Evolutionary conservation across 2,888 invertebrate species (phyloP).

Genomic region (Seira musarum): DNA sequence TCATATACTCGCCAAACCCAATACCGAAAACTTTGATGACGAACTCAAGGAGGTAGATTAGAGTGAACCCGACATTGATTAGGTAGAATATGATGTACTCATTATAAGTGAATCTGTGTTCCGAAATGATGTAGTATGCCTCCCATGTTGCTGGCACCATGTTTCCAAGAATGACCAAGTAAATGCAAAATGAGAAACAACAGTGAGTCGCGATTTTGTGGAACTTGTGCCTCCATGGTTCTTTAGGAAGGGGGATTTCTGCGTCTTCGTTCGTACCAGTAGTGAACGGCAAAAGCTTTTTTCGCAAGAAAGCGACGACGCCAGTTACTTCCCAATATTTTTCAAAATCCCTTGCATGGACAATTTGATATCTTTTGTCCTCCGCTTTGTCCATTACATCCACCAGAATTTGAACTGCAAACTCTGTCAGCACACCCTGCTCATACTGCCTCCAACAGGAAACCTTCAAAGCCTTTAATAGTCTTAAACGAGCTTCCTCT

Average conservation of each 20-base stretch:
- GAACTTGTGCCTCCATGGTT: slow-evolving; percentile 47
- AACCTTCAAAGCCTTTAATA: slow-evolving; percentile 77
- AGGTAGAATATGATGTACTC: slow-evolving; percentile 43
- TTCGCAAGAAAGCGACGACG: slow-evolving; percentile 12
- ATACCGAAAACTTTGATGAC: slow-evolving; percentile 71
- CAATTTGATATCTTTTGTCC: slow-evolving; percentile 74
- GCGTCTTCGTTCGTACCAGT: not conserved
- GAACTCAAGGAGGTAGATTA: slow-evolving; percentile 62
- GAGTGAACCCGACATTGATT: slow-evolving; percentile 48
- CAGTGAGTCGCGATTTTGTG: slow-evolving; percentile 66
- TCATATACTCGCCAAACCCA: slow-evolving; percentile 59
- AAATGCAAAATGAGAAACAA: slow-evolving; percentile 73
- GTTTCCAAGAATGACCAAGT: slow-evolving; percentile 67
- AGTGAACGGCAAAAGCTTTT: slow-evolving; percentile 33
- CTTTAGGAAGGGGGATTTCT: slow-evolving; percentile 1
- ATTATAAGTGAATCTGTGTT: slow-evolving; percentile 70
- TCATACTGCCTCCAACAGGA: slow-evolving; percentile 80
- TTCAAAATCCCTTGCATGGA: slow-evolving; percentile 73
- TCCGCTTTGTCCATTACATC: slow-evolving; percentile 76
- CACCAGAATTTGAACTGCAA: slow-evolving; percentile 76
- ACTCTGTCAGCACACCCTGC: slow-evolving; percentile 77
- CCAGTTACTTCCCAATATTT: slow-evolving; percentile 72
- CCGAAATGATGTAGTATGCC: slow-evolving; percentile 71
- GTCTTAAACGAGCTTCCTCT: slow-evolving; percentile 77
- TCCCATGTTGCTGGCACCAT: slow-evolving; percentile 70